Base-by-base conservation (phyloP, 2,113 vertebrate species). In the Brachionichthys hirsutus region DNA sequence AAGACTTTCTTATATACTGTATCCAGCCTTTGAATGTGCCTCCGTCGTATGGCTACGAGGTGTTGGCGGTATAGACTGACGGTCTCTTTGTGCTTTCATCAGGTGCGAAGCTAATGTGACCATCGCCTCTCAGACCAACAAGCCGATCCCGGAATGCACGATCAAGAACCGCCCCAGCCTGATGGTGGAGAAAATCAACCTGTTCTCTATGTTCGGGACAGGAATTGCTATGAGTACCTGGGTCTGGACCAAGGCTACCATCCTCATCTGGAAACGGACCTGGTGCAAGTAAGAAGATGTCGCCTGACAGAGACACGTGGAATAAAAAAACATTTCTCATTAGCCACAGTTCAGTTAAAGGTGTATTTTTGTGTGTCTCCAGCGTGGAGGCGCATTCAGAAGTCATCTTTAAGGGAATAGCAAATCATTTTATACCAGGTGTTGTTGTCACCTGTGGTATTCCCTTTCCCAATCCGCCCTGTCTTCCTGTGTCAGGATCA, bases 161-260 rank as follows among this genome's bases (percentile, higher is more conserved):
- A 98, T 99, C 82, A 98, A 98, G 88, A 98, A 97, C 90, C 92
- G 95, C 2, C 97, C 97, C 0, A 98, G 94, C 62, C 91, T 98
- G 0, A 84, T 98, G 85, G 96, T 99, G 84, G 96, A 97, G 89
- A 98, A 98, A 88, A 98, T 98, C 83, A 98, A 99, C 78, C 92
- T 99, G 54, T 98, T 98, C n/a, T 95, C 96, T 76, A 98, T 98
- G 96, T 99, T 99, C 7, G 97, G 96, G 54, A 98, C 97, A 0
- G 97, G 96, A 12, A 94, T 99, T 24, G 92, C 94, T 69, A 99
- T 99, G 97, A 99, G 97, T 77, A 98, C 96, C 62, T 99, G 97
- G 97, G 97, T 99, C 34, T 99, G 97, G 97, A 99, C 97, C 78
- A 98, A 98, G 75, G 97, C 97, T 77, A 98, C 97, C 0, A 88